A percentile compares a stretch with the other conserved stretches of the same genome.
These are phyloP conservation scores for Berghia stephanieae DNA, from an alignment of 1,140 invertebrate species.

Conservation along the genomic window DNA sequence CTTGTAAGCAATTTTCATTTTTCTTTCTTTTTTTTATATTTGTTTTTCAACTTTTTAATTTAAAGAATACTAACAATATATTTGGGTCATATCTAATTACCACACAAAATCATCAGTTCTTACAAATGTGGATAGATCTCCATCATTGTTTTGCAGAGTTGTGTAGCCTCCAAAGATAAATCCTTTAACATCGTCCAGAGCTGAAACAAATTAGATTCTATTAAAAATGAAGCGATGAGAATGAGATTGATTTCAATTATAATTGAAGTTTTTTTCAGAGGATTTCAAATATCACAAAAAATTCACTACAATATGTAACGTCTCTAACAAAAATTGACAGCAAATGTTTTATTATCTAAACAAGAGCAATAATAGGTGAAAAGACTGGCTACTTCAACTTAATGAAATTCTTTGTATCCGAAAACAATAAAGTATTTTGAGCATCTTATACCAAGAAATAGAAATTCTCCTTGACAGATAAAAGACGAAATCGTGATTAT, in stretches of 20 bases:
- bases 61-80: too few relatives aligned
- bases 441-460: neutral
- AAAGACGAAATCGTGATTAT: neutral
- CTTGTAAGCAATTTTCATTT: neutral
- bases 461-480: neutral
- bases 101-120: conserved; percentile 20
- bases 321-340: neutral
- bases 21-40: too few relatives aligned
- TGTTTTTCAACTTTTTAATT: too few relatives aligned
- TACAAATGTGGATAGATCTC: conserved; percentile 50
- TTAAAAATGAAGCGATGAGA: neutral
- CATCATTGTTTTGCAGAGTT: conserved; percentile 50
- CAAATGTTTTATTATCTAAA: conserved; percentile 12
- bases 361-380: neutral
- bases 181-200: conserved; percentile 54
- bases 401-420: too few relatives aligned
- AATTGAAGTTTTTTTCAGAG: too few relatives aligned
- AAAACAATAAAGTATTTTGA: neutral
- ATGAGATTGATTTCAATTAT: too few relatives aligned
- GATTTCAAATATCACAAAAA: too few relatives aligned
- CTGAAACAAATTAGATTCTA: conserved; percentile 35
- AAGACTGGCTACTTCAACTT: neutral
- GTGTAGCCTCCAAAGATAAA: conserved; percentile 52
- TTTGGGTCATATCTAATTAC: too few relatives aligned
- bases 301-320: neutral